These are phyloP conservation scores for Drosophila tani DNA, from an alignment of 1,140 invertebrate genomes.

Conservation along the genomic window DNA sequence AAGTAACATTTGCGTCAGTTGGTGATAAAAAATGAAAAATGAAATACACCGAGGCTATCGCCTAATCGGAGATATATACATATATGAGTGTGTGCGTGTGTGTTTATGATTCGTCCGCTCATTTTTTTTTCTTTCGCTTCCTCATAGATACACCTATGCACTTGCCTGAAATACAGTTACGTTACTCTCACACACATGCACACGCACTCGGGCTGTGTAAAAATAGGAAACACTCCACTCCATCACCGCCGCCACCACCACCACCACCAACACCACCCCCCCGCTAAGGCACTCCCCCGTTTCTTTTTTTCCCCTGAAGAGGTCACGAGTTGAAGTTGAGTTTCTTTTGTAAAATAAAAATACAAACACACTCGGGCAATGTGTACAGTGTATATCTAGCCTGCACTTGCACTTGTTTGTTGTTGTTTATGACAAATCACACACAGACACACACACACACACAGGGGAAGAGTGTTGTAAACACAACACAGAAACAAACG, in stretches of 20 bases:
- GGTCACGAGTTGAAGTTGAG: slow-evolving; percentile 82
- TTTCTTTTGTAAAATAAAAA: slow-evolving; percentile 41
- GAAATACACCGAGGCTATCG: slow-evolving; percentile 47
- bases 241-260: background rate
- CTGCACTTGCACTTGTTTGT: slow-evolving; percentile 61
- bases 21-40: slow-evolving; percentile 33
- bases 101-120: slow-evolving; percentile 43
- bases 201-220: slow-evolving; percentile 55
- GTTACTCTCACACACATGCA: slow-evolving; percentile 41
- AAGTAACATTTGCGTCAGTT: slow-evolving; percentile 67
- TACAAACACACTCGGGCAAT: background rate
- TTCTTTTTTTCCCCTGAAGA: slow-evolving; percentile 37
- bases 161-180: slow-evolving; percentile 76
- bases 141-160: slow-evolving; percentile 67
- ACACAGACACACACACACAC: slow-evolving; percentile 20
- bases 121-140: slow-evolving; percentile 27
- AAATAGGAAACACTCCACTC: slow-evolving; percentile 70
- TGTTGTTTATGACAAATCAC: slow-evolving; percentile 63
- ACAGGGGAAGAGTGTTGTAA: slow-evolving; percentile 26
- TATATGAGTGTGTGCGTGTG: slow-evolving; percentile 32
- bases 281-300: slow-evolving; percentile 11
- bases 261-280: slow-evolving; percentile 15
- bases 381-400: slow-evolving; percentile 23
- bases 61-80: slow-evolving; percentile 63
- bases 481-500: slow-evolving; percentile 39